Evolutionary conservation across 37 sponge, comb jelly and placozoan species (phyloP).

Genomic region (Haliclona indistincta): DNA sequence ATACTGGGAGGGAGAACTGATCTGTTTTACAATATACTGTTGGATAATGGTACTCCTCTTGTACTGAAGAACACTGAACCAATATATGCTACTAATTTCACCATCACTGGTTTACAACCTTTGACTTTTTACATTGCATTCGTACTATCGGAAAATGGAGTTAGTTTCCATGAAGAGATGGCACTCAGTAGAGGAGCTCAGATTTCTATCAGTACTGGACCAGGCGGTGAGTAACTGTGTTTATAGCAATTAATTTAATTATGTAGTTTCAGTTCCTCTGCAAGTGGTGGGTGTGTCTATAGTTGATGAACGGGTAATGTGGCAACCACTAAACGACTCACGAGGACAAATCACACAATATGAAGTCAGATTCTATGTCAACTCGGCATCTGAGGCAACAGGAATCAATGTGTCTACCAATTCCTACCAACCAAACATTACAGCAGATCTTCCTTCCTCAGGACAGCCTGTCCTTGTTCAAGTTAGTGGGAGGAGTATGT

Average conservation of each 20-base stretch:
- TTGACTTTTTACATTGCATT: background rate
- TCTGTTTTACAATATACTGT: background rate
- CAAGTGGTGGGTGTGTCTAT: background rate
- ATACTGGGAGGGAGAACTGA: background rate
- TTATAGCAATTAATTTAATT: background rate
- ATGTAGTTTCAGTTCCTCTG: background rate
- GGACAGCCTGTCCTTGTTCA: conserved; percentile 9
- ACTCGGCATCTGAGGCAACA: background rate
- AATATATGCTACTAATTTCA: background rate
- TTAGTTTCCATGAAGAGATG: no score
- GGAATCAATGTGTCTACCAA: no score
- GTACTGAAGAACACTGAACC: background rate
- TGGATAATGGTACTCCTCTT: background rate
- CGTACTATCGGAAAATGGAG: conserved; percentile 1
- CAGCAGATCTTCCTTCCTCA: background rate
- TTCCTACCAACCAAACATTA: background rate
- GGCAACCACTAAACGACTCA: background rate
- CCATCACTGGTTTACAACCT: background rate
- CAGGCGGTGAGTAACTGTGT: no score
- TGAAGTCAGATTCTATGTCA: background rate
- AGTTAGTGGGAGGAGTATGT: background rate
- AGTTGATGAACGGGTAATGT: background rate
- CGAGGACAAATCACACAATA: conserved; percentile 1
- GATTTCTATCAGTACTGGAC: no score
- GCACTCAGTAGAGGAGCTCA: no score